Evolutionary conservation across 2,113 vertebrate species (phyloP).

Genomic region (Gopherus evgoodei): DNA sequence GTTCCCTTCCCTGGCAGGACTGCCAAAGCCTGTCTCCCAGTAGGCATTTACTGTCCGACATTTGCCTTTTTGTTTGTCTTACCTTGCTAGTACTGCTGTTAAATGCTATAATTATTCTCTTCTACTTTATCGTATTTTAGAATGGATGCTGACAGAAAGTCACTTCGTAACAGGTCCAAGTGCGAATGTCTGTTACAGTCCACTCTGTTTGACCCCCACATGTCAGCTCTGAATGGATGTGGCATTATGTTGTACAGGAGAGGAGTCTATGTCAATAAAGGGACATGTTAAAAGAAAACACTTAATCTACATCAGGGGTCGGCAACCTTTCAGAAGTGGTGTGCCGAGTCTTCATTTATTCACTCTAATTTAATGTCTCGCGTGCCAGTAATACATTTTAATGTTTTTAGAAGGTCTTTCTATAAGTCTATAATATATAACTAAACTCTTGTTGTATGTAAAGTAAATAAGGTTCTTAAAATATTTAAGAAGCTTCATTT

Average conservation of each 20-base stretch:
- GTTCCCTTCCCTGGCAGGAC: background rate
- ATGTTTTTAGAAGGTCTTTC: too few species aligned
- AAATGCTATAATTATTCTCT: background rate
- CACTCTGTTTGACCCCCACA: background rate
- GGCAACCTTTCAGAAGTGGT: too few species aligned
- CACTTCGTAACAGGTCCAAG: background rate
- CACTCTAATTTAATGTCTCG: too few species aligned
- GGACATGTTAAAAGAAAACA: background rate
- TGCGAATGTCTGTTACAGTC: background rate
- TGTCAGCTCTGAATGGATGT: background rate
- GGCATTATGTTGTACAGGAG: background rate
- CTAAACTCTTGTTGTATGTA: too few species aligned
- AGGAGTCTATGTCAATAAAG: background rate
- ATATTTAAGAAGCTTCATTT: too few species aligned
- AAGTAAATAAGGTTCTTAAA: too few species aligned
- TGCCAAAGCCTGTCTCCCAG: background rate
- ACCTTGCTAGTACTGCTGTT: background rate
- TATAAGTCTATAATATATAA: too few species aligned
- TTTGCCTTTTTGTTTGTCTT: background rate
- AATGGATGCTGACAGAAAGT: background rate
- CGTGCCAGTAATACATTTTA: too few species aligned
- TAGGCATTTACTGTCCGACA: background rate
- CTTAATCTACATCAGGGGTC: background rate
- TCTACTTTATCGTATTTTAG: background rate
- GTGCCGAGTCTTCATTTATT: too few species aligned